Conservation (phyloP, 2,797 vertebrate species). For the Protosalanx chinensis region DNA sequence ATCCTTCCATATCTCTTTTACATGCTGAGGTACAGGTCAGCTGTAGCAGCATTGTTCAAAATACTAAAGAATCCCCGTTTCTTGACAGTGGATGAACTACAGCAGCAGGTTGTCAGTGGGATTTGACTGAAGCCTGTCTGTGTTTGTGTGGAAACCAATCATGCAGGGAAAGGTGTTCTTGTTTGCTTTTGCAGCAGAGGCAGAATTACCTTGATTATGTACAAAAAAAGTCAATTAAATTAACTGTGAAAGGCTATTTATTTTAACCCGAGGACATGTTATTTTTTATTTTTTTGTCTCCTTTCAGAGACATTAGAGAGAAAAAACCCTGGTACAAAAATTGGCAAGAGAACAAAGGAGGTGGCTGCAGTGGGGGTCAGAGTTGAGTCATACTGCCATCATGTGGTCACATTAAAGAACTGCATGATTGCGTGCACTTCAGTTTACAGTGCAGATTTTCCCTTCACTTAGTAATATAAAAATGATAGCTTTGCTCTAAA, state of each 20-base stretch:
- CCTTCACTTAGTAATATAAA: neutral
- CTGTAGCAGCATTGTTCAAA: neutral
- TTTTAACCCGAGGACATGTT: conserved; percentile 79
- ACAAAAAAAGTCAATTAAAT: conserved; percentile 83
- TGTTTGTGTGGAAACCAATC: conserved; percentile 61
- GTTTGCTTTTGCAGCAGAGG: conserved; percentile 71
- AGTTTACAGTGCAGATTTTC: neutral
- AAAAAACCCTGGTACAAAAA: conserved; percentile 47
- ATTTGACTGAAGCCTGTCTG: conserved; percentile 31
- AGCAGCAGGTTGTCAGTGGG: conserved; percentile 37
- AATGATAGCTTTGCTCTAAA: neutral
- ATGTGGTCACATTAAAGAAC: conserved; percentile 53
- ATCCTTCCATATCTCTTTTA: neutral
- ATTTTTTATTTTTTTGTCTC: conserved; percentile 61
- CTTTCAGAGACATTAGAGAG: conserved; percentile 62
- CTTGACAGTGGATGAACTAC: conserved; percentile 12
- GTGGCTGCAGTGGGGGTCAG: conserved; percentile 33
- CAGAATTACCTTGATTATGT: conserved; percentile 79
- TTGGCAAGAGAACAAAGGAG: conserved; percentile 77
- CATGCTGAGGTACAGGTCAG: neutral
- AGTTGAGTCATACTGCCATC: conserved; percentile 76
- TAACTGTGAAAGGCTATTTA: conserved; percentile 82
- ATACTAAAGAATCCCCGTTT: neutral
- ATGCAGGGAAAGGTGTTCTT: conserved; percentile 70
- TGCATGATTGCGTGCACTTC: conserved; percentile 17